Percentiles rank a stretch among this genome's conserved stretches.
phyloP scores from a whole-genome alignment of 2,113 vertebrate species.

The Astur gentilis region DNA sequence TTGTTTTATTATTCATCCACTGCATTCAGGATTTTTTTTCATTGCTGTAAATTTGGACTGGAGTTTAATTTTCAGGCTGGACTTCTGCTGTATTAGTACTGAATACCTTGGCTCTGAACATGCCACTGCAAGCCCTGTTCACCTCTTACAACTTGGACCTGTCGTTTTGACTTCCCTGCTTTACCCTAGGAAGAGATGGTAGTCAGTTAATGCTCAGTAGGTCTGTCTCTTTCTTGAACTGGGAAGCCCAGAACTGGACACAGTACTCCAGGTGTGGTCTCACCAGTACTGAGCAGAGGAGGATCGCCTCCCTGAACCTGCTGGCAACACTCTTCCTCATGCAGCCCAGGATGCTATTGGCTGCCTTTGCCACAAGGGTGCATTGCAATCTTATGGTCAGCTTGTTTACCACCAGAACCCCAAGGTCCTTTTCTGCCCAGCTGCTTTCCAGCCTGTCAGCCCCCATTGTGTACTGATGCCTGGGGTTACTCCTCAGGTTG shows the following conservation, averaged over 20 bases:
- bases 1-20: not conserved
- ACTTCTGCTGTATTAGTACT: not conserved
- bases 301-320: too few species aligned
- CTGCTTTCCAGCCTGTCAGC: not conserved
- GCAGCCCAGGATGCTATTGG: too few species aligned
- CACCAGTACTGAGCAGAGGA: too few species aligned
- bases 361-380: not conserved
- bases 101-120: not conserved
- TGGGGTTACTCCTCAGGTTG: not conserved
- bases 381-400: not conserved
- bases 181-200: not conserved
- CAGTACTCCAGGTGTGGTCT: not conserved
- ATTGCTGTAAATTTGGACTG: not conserved
- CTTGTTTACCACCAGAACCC: not conserved
- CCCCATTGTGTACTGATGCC: not conserved
- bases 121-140: not conserved
- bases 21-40: not conserved
- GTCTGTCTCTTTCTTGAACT: not conserved
- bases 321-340: too few species aligned
- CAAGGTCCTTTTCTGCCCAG: not conserved
- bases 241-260: not conserved
- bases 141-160: not conserved
- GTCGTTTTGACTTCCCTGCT: not conserved
- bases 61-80: not conserved
- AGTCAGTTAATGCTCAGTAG: not conserved